These are phyloP conservation scores for Trichomalopsis sarcophagae DNA, from an alignment of 1,140 invertebrate species.

Conservation along the genomic window DNA sequence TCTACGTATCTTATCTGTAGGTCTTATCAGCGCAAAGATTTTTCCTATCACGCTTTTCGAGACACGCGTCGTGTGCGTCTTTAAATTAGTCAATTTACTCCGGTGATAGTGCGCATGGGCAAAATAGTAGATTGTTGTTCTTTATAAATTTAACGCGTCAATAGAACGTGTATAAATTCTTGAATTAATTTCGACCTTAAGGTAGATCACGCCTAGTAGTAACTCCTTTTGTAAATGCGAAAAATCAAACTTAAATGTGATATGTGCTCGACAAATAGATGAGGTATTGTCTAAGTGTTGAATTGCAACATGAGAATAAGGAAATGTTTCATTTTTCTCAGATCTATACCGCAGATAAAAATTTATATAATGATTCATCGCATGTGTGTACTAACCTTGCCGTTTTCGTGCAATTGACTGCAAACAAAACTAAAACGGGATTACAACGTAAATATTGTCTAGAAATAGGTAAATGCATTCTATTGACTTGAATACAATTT, in stretches of 20 bases:
- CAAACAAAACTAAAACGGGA: background rate
- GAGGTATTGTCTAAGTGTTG: no score
- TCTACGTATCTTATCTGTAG: constrained; percentile 18
- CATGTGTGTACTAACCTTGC: background rate
- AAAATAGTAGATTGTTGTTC: no score
- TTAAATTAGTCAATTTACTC: background rate
- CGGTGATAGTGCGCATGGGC: no score
- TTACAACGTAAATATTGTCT: background rate
- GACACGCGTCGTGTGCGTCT: background rate
- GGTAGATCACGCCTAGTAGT: no score
- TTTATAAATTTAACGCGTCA: no score
- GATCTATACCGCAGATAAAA: background rate
- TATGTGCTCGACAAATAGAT: no score
- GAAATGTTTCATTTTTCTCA: background rate
- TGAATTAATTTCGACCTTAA: no score
- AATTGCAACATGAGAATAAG: background rate
- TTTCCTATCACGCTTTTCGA: background rate
- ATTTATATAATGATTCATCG: background rate
- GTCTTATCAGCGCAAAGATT: constrained; percentile 14
- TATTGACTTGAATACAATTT: background rate
- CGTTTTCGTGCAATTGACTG: background rate
- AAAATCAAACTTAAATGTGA: no score
- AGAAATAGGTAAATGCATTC: background rate
- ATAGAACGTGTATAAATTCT: no score
- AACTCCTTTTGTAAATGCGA: no score